Conservation (phyloP, 2,797 vertebrate species). For the Coreius guichenoti region DNA sequence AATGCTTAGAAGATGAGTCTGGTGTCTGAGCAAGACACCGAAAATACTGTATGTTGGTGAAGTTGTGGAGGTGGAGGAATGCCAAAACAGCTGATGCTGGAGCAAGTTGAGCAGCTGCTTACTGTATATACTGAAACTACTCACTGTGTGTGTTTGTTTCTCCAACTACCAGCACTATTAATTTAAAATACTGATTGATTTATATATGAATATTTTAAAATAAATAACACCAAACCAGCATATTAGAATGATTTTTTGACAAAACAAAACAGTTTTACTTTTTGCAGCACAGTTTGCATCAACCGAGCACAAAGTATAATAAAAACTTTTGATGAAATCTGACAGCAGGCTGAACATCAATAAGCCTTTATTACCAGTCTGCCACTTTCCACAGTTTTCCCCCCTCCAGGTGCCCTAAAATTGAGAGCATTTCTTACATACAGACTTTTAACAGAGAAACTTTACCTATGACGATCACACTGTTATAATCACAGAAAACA, state of each 20-base stretch:
- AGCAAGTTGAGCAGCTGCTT: too few species aligned
- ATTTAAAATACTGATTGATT: background rate
- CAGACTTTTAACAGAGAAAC: background rate
- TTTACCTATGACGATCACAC: background rate
- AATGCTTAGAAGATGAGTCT: too few species aligned
- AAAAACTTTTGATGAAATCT: constrained; percentile 28
- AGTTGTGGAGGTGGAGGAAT: too few species aligned
- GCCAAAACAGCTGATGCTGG: too few species aligned
- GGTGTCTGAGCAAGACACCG: too few species aligned
- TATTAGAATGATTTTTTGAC: background rate
- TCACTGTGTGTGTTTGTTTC: too few species aligned
- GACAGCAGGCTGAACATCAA: constrained; percentile 4
- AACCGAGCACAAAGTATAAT: background rate
- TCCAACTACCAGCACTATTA: background rate
- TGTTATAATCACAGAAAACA: background rate
- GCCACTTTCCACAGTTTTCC: background rate
- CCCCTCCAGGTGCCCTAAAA: background rate
- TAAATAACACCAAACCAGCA: background rate
- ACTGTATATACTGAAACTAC: too few species aligned
- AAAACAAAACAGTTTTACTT: background rate
- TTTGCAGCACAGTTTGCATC: background rate
- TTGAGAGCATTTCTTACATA: constrained; percentile 12
- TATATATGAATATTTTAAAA: background rate
- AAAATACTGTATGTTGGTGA: too few species aligned
- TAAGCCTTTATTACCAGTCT: constrained; percentile 9